A percentile compares a stretch with the other conserved stretches of the same genome.
Conservation (phyloP, 2,888 invertebrate species). For the Carpatolechia fugitivella region DNA sequence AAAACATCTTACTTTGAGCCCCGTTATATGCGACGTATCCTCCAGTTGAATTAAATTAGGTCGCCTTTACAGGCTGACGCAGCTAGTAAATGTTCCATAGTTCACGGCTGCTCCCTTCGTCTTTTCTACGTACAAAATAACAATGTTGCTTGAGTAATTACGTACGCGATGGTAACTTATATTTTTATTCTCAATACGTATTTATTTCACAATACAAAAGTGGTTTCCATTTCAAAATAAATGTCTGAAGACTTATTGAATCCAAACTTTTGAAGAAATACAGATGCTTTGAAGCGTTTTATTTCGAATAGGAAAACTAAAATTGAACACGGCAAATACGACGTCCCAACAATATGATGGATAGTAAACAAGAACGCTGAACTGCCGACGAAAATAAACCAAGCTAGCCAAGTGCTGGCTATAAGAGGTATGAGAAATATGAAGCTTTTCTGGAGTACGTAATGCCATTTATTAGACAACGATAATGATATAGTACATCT, state of each 20-base stretch:
- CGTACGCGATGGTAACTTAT: no score
- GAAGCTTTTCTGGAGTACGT: no score
- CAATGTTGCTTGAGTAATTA: no score
- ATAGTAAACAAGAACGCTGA: constrained; percentile 49
- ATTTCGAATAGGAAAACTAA: constrained; percentile 35
- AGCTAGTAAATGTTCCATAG: neutral
- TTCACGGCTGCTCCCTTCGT: neutral
- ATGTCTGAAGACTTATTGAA: neutral
- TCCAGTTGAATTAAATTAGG: constrained; percentile 59
- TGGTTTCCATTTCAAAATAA: neutral
- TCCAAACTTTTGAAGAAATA: neutral
- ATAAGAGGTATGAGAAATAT: constrained; percentile 27
- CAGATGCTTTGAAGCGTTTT: constrained; percentile 14
- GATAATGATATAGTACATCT: no score
- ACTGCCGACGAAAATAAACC: constrained; percentile 63
- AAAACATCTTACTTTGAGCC: constrained; percentile 74
- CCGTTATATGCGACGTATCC: constrained; percentile 45
- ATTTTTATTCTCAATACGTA: no score
- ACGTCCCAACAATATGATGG: constrained; percentile 61
- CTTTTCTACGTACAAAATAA: no score
- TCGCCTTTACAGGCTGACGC: constrained; percentile 36
- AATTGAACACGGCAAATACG: constrained; percentile 51
- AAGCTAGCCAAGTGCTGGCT: constrained; percentile 47
- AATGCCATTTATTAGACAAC: neutral
- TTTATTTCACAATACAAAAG: neutral